Percentiles rank a stretch among this genome's conserved stretches.
phyloP scores from a whole-genome alignment of 2,113 vertebrate species.

The Passer domesticus region DNA sequence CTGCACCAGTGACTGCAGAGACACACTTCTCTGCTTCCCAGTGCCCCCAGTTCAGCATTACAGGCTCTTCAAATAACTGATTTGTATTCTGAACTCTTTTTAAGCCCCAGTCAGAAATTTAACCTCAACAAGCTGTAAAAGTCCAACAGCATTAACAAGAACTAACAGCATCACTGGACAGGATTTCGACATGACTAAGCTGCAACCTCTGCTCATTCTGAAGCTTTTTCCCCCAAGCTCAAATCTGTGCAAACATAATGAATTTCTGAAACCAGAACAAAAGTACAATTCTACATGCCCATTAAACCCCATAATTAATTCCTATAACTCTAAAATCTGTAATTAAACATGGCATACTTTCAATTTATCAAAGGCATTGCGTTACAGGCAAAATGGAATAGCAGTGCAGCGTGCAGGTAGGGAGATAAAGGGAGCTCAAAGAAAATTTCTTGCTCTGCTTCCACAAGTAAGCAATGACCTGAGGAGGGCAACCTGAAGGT shows the following conservation, averaged over 20 bases:
- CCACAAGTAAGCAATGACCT: not conserved
- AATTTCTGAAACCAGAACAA: not conserved
- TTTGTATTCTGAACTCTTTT: not conserved
- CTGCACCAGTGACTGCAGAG: accelerated
- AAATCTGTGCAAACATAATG: no score
- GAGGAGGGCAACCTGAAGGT: not conserved
- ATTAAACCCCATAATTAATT: not conserved
- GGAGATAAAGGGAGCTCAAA: not conserved
- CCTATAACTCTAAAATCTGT: not conserved
- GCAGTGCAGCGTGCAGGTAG: accelerated
- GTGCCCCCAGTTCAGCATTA: accelerated
- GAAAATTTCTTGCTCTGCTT: not conserved
- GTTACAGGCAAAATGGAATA: not conserved
- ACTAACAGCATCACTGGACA: not conserved
- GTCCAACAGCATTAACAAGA: not conserved
- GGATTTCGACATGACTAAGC: not conserved
- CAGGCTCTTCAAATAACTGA: not conserved
- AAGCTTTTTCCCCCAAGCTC: no score
- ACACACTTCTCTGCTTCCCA: not conserved
- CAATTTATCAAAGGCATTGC: not conserved
- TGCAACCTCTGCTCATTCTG: not conserved
- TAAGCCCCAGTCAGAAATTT: not conserved
- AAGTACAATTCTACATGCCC: not conserved
- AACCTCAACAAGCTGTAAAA: not conserved
- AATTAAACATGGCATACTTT: not conserved